These are phyloP conservation scores for Cylloceria caligata DNA, from an alignment of 2,888 invertebrate species.

Conservation along the genomic window DNA sequence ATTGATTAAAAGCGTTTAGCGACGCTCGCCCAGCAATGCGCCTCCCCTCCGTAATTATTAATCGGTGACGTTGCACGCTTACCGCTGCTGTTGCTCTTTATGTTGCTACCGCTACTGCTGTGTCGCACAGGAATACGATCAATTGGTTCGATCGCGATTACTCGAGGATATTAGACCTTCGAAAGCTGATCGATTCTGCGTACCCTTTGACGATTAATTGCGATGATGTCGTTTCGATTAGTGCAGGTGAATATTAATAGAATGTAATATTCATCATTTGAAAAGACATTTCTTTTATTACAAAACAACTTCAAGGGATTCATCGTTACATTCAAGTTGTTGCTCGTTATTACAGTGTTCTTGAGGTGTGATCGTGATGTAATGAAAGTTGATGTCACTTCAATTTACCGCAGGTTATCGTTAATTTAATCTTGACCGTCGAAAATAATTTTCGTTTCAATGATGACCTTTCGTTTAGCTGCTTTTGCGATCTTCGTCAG, in stretches of 20 bases:
- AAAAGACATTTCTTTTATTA: neutral
- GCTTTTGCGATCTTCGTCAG: neutral
- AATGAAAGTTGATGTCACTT: neutral
- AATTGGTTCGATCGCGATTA: constrained; percentile 42
- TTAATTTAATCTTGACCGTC: neutral
- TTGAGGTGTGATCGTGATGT: neutral
- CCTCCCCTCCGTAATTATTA: constrained; percentile 80
- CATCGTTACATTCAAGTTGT: neutral
- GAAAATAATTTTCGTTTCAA: neutral
- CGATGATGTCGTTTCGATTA: neutral
- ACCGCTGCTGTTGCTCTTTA: constrained; percentile 28
- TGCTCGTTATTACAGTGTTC: neutral
- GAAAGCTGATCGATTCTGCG: constrained; percentile 1
- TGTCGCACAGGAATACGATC: constrained; percentile 23
- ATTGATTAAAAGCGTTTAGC: constrained; percentile 84
- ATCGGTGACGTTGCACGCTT: constrained; percentile 77
- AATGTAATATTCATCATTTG: neutral
- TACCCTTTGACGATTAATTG: neutral
- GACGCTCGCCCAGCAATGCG: constrained; percentile 75
- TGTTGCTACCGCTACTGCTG: neutral
- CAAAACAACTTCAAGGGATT: neutral
- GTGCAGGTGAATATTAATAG: neutral
- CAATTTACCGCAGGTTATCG: neutral
- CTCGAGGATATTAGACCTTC: constrained; percentile 26
- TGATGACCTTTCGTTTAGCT: neutral